Base-by-base conservation (phyloP, 2,113 vertebrate species). In the Ifrita kowaldi region DNA sequence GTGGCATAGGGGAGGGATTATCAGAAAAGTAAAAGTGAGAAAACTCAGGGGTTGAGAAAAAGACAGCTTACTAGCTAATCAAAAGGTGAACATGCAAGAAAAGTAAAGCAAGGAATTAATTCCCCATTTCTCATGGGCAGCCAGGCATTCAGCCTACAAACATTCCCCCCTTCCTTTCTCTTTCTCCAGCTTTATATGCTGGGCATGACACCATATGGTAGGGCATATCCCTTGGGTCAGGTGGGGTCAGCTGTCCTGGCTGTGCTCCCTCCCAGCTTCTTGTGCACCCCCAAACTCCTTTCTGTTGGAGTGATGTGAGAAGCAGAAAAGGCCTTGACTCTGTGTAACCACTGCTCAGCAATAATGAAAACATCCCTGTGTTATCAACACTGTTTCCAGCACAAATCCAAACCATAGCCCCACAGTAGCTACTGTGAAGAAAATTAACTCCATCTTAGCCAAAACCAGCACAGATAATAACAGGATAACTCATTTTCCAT, bases 121-220 rank as follows among this genome's bases (percentile, higher is more conserved):
- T 52, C 44, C 30, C 19, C 19, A 21, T 13, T 74, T 74, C 19
- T 52, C 52, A 33, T 15, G 18, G 27, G 8, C 8, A 37, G 26
- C 9, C 10, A 11, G 57, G 44, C 32, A 20, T 37, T 50, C 16
- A 37, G 23, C 23, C 4, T 20, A 22, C 9, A n/a, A 65, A 50
- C 22, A 50, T 16, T 3, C 6, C 4, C 0, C 1, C 2, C 8
- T 24, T 24, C 12, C 8, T 50, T 41, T 53, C 14, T 37, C 15
- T 65, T 73, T 23, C 37, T 32, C 16, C 18, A 57, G 27, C 10
- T 50, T 37, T 37, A 11, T 16, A 28, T 11, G 3, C 27, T 50
- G 17, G 37, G 12, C 18, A 44, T 37, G 18, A 5, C 18, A 19
- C 50, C 9, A 4, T 19, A 11, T 11, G 18, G 4, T 44, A 65